phyloP scores from a whole-genome alignment of 1,140 invertebrate genomes.

The Drosophila pallidifrons region DNA sequence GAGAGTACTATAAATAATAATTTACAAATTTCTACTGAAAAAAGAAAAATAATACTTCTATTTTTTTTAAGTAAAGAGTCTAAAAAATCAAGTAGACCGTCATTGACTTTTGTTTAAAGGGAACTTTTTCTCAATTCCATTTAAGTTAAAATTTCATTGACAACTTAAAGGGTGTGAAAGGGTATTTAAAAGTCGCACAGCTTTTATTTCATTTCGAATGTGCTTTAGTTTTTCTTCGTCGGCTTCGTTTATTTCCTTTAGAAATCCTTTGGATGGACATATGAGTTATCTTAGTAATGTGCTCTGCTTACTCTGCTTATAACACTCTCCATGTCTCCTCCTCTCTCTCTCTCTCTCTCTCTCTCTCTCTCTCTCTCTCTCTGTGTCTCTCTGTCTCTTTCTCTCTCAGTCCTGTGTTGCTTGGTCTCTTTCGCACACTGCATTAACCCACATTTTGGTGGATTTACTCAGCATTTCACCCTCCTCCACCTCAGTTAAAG shows the following conservation, averaged over 20 bases:
- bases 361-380: neutral
- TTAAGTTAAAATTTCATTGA: too few species aligned
- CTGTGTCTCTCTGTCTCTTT: neutral
- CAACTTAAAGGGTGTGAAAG: neutral
- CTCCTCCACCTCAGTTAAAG: neutral
- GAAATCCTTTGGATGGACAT: slow-evolving; percentile 8
- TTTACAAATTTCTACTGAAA: too few species aligned
- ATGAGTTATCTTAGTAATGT: slow-evolving; percentile 12
- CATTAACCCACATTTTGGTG: slow-evolving; percentile 54
- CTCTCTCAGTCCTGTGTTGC: neutral
- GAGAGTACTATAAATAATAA: too few species aligned
- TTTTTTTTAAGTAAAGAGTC: too few species aligned
- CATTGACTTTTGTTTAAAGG: too few species aligned
- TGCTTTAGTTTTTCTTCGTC: neutral
- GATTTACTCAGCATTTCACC: slow-evolving; percentile 18
- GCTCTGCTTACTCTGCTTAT: neutral
- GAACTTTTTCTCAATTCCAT: too few species aligned
- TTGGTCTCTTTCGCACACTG: slow-evolving; percentile 11
- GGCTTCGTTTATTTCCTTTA: neutral
- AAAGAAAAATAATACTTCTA: too few species aligned
- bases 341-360: neutral
- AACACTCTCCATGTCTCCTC: neutral
- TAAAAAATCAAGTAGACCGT: too few species aligned
- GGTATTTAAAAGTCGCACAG: neutral
- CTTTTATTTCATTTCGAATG: neutral